Conservation (phyloP, 1,140 invertebrate species). For the Cyrtorhinus lividipennis region DNA sequence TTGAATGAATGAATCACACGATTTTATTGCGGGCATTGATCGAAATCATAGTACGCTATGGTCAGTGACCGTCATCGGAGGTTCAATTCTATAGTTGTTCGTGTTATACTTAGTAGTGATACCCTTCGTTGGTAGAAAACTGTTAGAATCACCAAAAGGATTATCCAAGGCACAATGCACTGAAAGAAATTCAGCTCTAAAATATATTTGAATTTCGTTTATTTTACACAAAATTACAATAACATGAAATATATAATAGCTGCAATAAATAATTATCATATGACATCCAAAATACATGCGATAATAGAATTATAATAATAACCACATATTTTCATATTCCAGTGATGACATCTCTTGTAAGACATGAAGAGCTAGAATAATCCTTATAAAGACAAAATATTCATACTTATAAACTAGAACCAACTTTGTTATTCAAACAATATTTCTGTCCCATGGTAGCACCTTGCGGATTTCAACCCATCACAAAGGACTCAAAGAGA, state of each 20-base stretch:
- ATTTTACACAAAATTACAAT: constrained; percentile 4
- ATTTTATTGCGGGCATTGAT: too few species aligned
- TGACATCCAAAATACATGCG: background rate
- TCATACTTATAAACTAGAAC: background rate
- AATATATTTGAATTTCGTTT: background rate
- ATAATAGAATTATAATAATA: background rate
- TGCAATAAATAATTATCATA: background rate
- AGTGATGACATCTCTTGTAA: background rate
- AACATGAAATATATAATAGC: background rate
- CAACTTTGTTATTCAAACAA: background rate
- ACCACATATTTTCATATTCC: constrained; percentile 1
- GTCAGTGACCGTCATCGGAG: too few species aligned
- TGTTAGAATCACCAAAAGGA: too few species aligned
- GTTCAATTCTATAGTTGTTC: too few species aligned
- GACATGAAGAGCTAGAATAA: background rate
- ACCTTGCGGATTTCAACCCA: too few species aligned
- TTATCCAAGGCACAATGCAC: too few species aligned
- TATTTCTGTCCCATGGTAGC: background rate
- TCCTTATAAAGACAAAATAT: background rate
- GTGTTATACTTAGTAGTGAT: too few species aligned
- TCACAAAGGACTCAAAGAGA: too few species aligned
- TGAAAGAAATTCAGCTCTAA: background rate
- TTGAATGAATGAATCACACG: too few species aligned
- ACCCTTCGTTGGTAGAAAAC: too few species aligned
- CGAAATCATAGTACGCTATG: too few species aligned